phyloP scores from a whole-genome alignment of 2,888 invertebrate species.

The Galeopsomyia nigrocyanea region DNA sequence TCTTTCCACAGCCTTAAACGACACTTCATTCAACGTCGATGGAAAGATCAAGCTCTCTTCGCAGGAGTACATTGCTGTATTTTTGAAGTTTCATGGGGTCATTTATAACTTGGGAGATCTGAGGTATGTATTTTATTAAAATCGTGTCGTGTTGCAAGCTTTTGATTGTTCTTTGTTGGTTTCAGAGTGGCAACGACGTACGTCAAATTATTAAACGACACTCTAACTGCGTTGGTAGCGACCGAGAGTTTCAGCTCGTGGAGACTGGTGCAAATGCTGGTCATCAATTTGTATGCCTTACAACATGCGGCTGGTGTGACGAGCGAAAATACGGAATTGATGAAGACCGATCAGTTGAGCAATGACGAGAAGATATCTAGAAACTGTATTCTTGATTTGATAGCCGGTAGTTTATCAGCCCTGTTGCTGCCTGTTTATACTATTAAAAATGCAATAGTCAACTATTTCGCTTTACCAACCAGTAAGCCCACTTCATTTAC shows the following conservation, averaged over 20 bases:
- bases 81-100: conserved; percentile 76
- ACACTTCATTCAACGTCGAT: conserved; percentile 57
- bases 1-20: conserved; percentile 73
- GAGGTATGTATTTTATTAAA: conserved; percentile 32
- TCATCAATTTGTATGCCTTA: conserved; percentile 82
- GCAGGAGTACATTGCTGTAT: conserved; percentile 73
- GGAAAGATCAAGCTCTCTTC: conserved; percentile 73
- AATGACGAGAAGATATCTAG: conserved; percentile 74
- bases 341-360: conserved; percentile 70
- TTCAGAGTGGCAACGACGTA: conserved; percentile 73
- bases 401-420: conserved; percentile 78
- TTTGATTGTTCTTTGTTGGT: neutral
- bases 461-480: conserved; percentile 79
- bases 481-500: conserved; percentile 67
- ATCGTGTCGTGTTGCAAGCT: neutral
- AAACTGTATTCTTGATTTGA: conserved; percentile 74
- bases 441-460: conserved; percentile 75
- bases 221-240: conserved; percentile 82
- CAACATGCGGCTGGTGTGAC: conserved; percentile 72
- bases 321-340: conserved; percentile 63
- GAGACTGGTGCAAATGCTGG: conserved; percentile 83
- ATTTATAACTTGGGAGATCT: conserved; percentile 72
- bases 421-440: conserved; percentile 80
- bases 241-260: conserved; percentile 83
- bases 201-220: conserved; percentile 77